Percentiles rank a stretch among this genome's conserved stretches.
Conservation (phyloP, 2,888 invertebrate genomes). For the Lamellibrachia satsuma region DNA sequence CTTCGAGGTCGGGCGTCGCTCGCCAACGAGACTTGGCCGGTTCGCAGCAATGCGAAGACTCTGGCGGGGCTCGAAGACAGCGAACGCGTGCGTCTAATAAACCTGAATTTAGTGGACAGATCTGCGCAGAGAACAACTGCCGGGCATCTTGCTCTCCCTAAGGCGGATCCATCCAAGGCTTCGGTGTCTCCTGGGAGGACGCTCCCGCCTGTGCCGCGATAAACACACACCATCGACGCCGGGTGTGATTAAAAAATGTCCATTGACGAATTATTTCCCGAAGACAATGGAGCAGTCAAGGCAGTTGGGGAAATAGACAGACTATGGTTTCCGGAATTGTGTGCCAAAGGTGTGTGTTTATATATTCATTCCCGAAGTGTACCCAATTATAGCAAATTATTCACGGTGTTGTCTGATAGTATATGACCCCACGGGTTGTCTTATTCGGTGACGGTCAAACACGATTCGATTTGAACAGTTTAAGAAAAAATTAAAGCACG, state of each 20-base stretch:
- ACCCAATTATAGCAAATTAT: background rate
- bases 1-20: background rate
- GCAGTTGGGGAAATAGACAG: background rate
- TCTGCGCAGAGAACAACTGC: background rate
- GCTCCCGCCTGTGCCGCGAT: background rate
- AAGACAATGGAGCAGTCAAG: background rate
- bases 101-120: background rate
- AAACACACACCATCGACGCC: background rate
- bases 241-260: background rate
- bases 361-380: background rate
- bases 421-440: background rate
- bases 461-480: background rate
- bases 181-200: background rate
- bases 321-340: background rate
- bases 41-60: conserved; percentile 3
- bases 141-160: background rate
- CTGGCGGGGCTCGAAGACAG: background rate
- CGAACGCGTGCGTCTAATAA: background rate
- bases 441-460: background rate
- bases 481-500: background rate
- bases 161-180: background rate
- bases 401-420: background rate
- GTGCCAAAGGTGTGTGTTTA: background rate
- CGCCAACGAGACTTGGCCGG: background rate
- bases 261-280: background rate